phyloP scores from a whole-genome alignment of 2,888 invertebrate genomes.

The Agonopterix heracliana region DNA sequence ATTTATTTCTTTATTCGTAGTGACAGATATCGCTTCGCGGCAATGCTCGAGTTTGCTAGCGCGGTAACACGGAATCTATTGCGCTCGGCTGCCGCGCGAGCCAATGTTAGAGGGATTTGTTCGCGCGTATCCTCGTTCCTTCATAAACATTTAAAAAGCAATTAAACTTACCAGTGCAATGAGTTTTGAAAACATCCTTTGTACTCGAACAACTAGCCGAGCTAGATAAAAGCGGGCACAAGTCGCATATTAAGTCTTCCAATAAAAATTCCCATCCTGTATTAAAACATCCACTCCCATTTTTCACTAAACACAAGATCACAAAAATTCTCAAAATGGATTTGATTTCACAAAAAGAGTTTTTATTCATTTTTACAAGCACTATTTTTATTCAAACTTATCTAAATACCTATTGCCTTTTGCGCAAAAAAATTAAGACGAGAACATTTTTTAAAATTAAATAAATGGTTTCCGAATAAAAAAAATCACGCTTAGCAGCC shows the following conservation, averaged over 20 bases:
- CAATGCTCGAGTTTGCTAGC: too few relatives aligned
- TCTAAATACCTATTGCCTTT: constrained; percentile 4
- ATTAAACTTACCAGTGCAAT: constrained; percentile 37
- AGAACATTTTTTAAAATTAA: constrained; percentile 7
- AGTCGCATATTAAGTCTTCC: constrained; percentile 42
- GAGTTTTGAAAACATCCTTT: constrained; percentile 40
- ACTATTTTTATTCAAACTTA: constrained; percentile 7
- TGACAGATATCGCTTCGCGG: too few relatives aligned
- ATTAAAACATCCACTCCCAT: constrained; percentile 41
- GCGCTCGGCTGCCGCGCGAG: too few relatives aligned
- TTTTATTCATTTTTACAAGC: constrained; percentile 27
- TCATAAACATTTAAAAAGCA: background rate
- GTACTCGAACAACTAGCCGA: constrained; percentile 23
- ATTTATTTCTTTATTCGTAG: too few relatives aligned
- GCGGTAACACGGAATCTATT: too few relatives aligned
- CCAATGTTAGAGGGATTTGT: too few relatives aligned
- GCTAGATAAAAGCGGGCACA: constrained; percentile 47
- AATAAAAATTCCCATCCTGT: constrained; percentile 49
- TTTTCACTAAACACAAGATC: constrained; percentile 23
- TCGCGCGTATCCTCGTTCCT: background rate
- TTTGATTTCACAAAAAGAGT: constrained; percentile 22
- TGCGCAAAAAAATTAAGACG: background rate
- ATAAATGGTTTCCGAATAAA: constrained; percentile 1
- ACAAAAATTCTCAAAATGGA: constrained; percentile 26
- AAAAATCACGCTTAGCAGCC: background rate